Base-by-base conservation (phyloP, 2,888 invertebrate genomes). In the Schrankia costaestrigalis region DNA sequence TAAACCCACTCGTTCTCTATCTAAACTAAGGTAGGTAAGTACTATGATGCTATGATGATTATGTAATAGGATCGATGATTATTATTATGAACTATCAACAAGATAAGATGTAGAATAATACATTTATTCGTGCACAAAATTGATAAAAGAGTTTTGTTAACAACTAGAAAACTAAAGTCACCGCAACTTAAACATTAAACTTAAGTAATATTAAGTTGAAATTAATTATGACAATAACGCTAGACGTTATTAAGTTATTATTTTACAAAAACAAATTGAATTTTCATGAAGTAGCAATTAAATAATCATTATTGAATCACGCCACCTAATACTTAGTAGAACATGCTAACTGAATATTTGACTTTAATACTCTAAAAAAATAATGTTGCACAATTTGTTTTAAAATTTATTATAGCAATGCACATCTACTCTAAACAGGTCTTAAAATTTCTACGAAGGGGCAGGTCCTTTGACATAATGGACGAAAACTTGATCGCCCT, bases 231-330 rank as follows among this genome's bases (percentile, higher is more conserved):
- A 41, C 31, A 37, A 23, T 23, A 15, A 31, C 28, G 26, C 26
- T 11, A 17, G 35, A 36, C 13, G 10, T 30, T 46, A 67, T 62
- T 55, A 71, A 63, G 63, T 71, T 63, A 66, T 69, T 63, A 63
- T 54, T 53, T 43, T 36, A 31, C 26, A 23, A 33, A 57, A 61
- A 67, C 60, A 72, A 76, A 77, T 71, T 69, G 69, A 69, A 71
- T 70, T 73, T 74, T 71, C 65, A 67, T 62, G 53, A 59, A 65
- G 67, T 50, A 53, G 62, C 69, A 71, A 76, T 75, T 76, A 71
- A 71, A 72, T 63, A 63, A 61, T 57, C 67, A 74, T 76, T 76
- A 74, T 46, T 41, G 48, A 37, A 57, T 56, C 71, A 73, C 74
- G 71, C 71, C 41, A 72, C 47, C 39, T 33, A 46, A 50, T 46